Percentiles rank a stretch among this genome's conserved stretches.
Conservation (phyloP, 2,888 invertebrate genomes). For the Odiellus spinosus region DNA sequence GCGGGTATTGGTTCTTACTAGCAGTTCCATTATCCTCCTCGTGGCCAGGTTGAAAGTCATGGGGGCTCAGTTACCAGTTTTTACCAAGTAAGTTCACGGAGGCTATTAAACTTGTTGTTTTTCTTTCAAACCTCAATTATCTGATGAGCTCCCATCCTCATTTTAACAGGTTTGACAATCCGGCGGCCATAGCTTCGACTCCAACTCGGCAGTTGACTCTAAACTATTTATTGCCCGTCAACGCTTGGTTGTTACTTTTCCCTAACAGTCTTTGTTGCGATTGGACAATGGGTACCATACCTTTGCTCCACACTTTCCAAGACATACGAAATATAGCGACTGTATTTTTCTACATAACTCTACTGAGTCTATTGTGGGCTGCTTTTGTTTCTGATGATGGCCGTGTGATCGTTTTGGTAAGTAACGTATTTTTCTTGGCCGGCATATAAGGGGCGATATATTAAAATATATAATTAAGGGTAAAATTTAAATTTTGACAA, state of each 20-base stretch:
- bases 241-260: conserved; percentile 72
- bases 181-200: conserved; percentile 73
- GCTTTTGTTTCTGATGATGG: conserved; percentile 1
- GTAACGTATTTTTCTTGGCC: no score
- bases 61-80: conserved; percentile 90
- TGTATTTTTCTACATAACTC: conserved; percentile 13
- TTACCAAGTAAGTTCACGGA: conserved; percentile 56
- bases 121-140: no score
- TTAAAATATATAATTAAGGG: no score
- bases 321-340: conserved; percentile 72
- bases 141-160: no score
- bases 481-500: no score
- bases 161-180: conserved; percentile 70
- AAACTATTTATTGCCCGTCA: conserved; percentile 76
- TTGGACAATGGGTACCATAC: conserved; percentile 96
- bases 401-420: background rate
- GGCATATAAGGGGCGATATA: no score
- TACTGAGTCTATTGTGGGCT: conserved; percentile 10
- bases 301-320: conserved; percentile 56
- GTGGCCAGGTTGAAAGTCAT: conserved; percentile 76
- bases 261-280: conserved; percentile 87
- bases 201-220: conserved; percentile 78
- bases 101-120: no score
- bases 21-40: conserved; percentile 61
- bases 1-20: conserved; percentile 58